Evolutionary conservation across 2,888 invertebrate genomes (phyloP).

Genomic region (Pilophorus perplexus): DNA sequence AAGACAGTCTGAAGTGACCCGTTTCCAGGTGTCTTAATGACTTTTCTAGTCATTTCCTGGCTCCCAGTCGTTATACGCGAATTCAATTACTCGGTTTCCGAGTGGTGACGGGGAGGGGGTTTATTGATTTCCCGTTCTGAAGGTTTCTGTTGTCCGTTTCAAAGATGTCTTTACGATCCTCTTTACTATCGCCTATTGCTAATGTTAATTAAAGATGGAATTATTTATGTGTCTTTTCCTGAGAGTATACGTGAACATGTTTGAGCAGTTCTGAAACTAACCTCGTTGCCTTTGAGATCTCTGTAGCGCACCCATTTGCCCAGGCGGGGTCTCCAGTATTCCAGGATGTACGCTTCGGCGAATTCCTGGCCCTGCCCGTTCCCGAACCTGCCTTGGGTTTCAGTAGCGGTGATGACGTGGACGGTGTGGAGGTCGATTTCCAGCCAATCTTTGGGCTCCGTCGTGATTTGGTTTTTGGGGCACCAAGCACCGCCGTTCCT

Average conservation of each 20-base stretch:
- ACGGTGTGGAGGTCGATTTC: constrained; percentile 76
- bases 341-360: constrained; percentile 77
- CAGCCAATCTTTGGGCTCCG: constrained; percentile 73
- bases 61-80: neutral
- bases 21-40: neutral
- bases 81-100: neutral
- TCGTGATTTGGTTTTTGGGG: constrained; percentile 74
- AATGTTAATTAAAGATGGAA: no score
- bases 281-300: constrained; percentile 72
- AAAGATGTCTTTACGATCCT: no score
- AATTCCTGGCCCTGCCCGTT: constrained; percentile 87
- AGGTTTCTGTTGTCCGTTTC: no score
- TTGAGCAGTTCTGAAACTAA: no score
- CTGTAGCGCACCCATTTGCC: constrained; percentile 81
- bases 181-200: no score
- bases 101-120: no score
- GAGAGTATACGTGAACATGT: no score
- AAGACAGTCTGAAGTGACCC: neutral
- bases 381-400: constrained; percentile 86
- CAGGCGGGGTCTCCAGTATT: constrained; percentile 78
- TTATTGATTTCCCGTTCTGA: no score
- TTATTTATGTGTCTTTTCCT: no score
- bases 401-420: constrained; percentile 76
- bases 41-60: neutral
- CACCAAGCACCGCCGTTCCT: constrained; percentile 90